Base-by-base conservation (phyloP, 2,888 invertebrate species). In the Diarsia dahlii region DNA sequence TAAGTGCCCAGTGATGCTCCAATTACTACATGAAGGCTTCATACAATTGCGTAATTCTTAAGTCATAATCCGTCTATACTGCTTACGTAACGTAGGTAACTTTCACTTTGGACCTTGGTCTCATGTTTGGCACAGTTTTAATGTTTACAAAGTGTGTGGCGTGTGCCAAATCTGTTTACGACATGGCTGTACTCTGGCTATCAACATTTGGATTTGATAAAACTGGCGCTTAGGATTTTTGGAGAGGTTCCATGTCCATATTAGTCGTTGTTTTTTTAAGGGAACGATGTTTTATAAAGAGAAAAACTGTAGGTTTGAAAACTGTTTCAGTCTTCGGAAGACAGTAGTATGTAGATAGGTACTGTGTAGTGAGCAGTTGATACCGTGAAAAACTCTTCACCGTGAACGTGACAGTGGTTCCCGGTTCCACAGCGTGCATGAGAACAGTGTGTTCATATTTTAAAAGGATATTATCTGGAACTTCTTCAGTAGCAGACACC, bases 71-170 rank as follows among this genome's bases (percentile, higher is more conserved):
- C 64, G 60, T 64, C n/a, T 67, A 20, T 54, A 52, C 6, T 13
- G 3, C 20, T 71, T 69, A 74, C 65, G 34, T 83, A 74, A 82
- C 54, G 50, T 15, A 82, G 50, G 50, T 15, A 86, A 86, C 86
- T 86, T 83, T 86, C 83, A 74, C 86, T 83, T 86, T 48, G 56
- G 65, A 65, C 79, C 86, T 74, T 64, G 71, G 45, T 70, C 86
- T 69, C 84, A 69, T 86, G 83, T 86, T 69, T 83, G 83, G 79
- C 83, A 83, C 74, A 48, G 68, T 85, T 83, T 66, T 45, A 54
- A 62, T 63, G 74, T 74, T 66, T 69, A 86, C 65, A 39, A 66
- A 78, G 56, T 69, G 62, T 68, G 65, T 84, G 60, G 13, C 48
- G 12, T 71, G 84, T 83, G 84, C 86, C 73, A 82, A 82, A 81